phyloP scores from a whole-genome alignment of 2,113 vertebrate species.

The Anser brachyrhynchus region DNA sequence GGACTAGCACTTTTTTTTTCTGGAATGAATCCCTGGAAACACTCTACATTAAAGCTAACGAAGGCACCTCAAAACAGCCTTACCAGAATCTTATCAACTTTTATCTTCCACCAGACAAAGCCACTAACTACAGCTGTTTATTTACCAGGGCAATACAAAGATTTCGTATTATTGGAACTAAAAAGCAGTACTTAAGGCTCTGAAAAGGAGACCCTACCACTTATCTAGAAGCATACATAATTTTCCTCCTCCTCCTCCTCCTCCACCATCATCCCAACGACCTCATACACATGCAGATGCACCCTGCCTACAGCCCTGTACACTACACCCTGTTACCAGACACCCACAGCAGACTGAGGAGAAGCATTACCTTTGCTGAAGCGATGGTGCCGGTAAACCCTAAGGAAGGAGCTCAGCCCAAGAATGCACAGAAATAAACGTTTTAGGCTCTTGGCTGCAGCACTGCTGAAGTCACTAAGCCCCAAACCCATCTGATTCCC shows the following conservation, averaged over 20 bases:
- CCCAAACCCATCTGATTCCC: not conserved
- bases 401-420: accelerated
- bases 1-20: not conserved
- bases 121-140: not conserved
- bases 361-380: not conserved
- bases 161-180: not conserved
- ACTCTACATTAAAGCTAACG: not conserved
- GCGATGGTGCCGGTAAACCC: accelerated
- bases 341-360: accelerated
- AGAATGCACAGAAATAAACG: accelerated
- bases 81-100: not conserved
- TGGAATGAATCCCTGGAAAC: not conserved
- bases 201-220: not conserved
- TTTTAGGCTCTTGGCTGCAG: accelerated
- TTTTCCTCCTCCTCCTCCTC: not conserved
- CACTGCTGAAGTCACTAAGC: not conserved
- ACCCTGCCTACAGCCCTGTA: not conserved
- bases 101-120: slow-evolving; percentile 27
- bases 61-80: not conserved
- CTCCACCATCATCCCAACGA: not conserved
- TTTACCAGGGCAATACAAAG: not conserved
- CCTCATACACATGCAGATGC: not conserved
- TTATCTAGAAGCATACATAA: not conserved
- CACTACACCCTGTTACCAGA: accelerated
- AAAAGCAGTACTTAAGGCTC: not conserved